Percentiles rank a stretch among this genome's conserved stretches.
Conservation (phyloP, 2,113 vertebrate genomes). For the Pterocles burchelli region DNA sequence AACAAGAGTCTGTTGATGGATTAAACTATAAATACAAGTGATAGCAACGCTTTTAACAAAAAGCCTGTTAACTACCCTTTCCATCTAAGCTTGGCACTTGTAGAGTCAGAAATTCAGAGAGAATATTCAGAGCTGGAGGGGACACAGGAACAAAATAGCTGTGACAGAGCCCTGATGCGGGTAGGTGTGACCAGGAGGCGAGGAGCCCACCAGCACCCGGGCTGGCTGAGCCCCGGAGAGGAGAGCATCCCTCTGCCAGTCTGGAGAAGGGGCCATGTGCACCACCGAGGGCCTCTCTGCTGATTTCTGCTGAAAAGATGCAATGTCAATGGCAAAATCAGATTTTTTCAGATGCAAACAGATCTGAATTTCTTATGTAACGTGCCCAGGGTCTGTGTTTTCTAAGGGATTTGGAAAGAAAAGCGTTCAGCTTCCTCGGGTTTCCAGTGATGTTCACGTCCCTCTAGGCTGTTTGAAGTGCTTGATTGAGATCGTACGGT, state of each 20-base stretch:
- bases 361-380: background rate
- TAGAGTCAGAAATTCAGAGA: background rate
- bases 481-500: background rate
- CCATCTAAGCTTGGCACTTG: conserved; percentile 17
- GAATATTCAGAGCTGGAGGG: background rate
- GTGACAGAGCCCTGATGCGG: background rate
- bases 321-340: background rate
- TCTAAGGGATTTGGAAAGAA: background rate
- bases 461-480: background rate
- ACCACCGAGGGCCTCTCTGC: background rate
- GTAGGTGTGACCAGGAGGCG: fast-evolving
- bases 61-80: conserved; percentile 28
- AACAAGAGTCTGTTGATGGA: conserved; percentile 42
- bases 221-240: background rate
- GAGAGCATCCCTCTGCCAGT: background rate
- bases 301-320: background rate
- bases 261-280: fast-evolving
- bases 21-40: conserved; percentile 49
- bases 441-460: background rate
- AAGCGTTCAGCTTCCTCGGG: fast-evolving
- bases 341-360: background rate
- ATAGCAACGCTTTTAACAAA: conserved; percentile 33
- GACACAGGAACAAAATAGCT: background rate
- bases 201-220: background rate
- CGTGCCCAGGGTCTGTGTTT: fast-evolving